phyloP scores from a whole-genome alignment of 2,888 invertebrate genomes.

The Hoplodrina blanda region DNA sequence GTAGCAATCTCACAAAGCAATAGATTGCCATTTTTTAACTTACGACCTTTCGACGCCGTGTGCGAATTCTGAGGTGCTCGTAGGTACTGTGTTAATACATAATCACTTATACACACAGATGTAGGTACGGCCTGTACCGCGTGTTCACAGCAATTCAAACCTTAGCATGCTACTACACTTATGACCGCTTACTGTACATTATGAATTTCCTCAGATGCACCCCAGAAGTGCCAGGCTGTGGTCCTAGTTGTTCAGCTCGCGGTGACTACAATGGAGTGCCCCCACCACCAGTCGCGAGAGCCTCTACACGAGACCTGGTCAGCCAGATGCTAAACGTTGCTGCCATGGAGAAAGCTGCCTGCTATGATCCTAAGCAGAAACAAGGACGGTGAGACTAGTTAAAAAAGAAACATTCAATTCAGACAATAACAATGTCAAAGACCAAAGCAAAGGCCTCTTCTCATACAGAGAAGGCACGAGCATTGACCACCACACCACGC shows the following conservation, averaged over 20 bases:
- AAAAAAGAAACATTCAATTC: background rate
- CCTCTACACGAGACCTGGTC: slow-evolving; percentile 91
- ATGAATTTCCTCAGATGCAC: slow-evolving; percentile 82
- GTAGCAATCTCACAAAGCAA: too few species aligned
- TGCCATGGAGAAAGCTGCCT: slow-evolving; percentile 90
- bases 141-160: too few species aligned
- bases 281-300: slow-evolving; percentile 92
- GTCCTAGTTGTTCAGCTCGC: slow-evolving; percentile 93
- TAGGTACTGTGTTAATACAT: too few species aligned
- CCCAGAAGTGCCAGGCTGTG: slow-evolving; percentile 90
- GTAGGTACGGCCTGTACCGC: too few species aligned
- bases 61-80: too few species aligned
- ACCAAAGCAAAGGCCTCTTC: background rate
- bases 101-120: too few species aligned
- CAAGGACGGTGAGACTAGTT: slow-evolving; percentile 75
- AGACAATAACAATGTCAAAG: too few species aligned
- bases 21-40: too few species aligned
- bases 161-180: too few species aligned
- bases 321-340: slow-evolving; percentile 93
- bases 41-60: too few species aligned
- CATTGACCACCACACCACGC: too few species aligned
- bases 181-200: too few species aligned
- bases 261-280: slow-evolving; percentile 95
- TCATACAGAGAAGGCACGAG: background rate
- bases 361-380: slow-evolving; percentile 76